Percentiles rank a stretch among this genome's conserved stretches.
Evolutionary conservation across 2,113 vertebrate genomes (phyloP).

Genomic region (Indri indri): DNA sequence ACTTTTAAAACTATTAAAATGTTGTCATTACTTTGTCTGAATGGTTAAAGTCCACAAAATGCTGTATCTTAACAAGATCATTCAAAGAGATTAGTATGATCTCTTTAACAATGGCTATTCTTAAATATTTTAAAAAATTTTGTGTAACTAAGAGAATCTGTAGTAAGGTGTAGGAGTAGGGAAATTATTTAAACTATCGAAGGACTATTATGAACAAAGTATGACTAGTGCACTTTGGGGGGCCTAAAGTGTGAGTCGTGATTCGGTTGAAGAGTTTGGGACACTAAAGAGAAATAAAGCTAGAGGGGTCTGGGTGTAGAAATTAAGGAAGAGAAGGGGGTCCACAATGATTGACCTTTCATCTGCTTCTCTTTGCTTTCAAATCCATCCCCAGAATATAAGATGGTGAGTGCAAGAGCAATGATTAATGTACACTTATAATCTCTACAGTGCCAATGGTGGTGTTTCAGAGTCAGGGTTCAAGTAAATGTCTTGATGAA

Average conservation of each 20-base stretch:
- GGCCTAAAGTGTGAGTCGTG: background rate
- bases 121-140: background rate
- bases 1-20: background rate
- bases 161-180: background rate
- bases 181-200: background rate
- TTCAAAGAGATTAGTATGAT: background rate
- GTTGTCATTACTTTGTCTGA: background rate
- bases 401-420: background rate
- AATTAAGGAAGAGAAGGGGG: background rate
- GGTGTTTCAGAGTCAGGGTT: background rate
- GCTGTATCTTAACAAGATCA: background rate
- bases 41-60: background rate
- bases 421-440: background rate
- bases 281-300: background rate
- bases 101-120: background rate
- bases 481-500: slow-evolving; percentile 1
- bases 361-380: background rate
- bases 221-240: background rate
- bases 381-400: background rate
- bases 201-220: background rate
- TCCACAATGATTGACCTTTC: background rate
- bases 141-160: background rate
- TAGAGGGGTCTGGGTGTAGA: background rate
- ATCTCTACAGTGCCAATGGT: background rate
- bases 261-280: background rate